Evolutionary conservation across 2,888 invertebrate genomes (phyloP), one percentile per base, ranked within the genome.

Genomic region (Ferrisia virgata): DNA sequence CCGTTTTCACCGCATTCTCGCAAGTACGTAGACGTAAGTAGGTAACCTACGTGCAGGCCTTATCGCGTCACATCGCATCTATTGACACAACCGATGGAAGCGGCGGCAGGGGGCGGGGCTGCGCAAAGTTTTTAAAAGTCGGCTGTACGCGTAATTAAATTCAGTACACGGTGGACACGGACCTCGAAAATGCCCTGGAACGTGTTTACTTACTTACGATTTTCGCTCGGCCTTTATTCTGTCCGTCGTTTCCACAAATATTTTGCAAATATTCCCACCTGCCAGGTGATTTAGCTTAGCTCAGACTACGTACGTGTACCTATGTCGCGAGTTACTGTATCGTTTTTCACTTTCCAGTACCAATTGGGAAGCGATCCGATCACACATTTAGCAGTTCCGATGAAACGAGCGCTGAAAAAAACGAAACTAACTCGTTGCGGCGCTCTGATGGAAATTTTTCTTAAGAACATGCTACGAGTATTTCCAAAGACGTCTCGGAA

Each of bases 321-420:
- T 11, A 40, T n/a, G n/a, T 13, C n/a, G 47, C n/a, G 2, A 15
- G 18, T n/a, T 47, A 15, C 4, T 53, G 80, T 15, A 80, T 33
- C 11, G 11, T 64, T 78, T 85, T 85, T 85, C 85, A 82, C 86
- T 86, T 89, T 90, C 79, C 87, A 91, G 90, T 94, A 94, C 89
- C 91, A 92, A 86, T 87, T 95, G 15, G 93, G 93, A 3, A 91
- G 90, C 2, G 93, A 94, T 87, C 90, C 93, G 0, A 91, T 92
- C 84, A 89, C 90, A 85, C 90, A 92, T 84, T 90, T 95, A 86
- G 89, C 93, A 69, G 88, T 91, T 85, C 92, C 91, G 1, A 25
- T 83, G 33, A 76, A 25, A 47, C 47, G 18, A 40, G 28, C 28
- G 22, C 13, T 83, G 11, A 28, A 72, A 25, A 47, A 83, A 31